phyloP scores from a whole-genome alignment of 2,113 vertebrate genomes.

The Trogon melanurus region DNA sequence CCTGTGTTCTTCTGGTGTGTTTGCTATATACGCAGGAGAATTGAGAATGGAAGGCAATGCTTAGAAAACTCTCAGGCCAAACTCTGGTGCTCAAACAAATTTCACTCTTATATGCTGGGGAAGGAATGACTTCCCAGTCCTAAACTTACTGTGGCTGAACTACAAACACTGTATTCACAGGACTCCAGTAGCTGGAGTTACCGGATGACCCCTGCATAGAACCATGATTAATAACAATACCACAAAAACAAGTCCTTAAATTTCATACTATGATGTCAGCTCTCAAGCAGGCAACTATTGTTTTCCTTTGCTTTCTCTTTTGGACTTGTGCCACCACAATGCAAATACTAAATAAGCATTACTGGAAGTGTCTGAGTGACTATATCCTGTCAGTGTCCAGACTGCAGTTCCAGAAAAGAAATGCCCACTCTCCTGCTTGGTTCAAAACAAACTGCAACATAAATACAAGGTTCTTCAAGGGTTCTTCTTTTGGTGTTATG shows the following conservation, averaged over 20 bases:
- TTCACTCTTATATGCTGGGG: background rate
- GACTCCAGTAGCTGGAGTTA: slow-evolving; percentile 38
- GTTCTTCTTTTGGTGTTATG: background rate
- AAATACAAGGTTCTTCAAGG: background rate
- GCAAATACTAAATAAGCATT: slow-evolving; percentile 13
- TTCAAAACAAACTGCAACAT: background rate
- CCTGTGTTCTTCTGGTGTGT: background rate
- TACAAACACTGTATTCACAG: background rate
- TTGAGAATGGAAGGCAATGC: background rate
- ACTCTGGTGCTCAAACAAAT: background rate
- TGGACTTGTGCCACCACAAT: background rate
- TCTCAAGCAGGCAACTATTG: slow-evolving; percentile 8
- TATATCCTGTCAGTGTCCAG: background rate
- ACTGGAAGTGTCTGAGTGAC: background rate
- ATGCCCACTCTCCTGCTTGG: background rate
- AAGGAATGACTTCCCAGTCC: background rate
- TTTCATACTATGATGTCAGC: slow-evolving; percentile 17
- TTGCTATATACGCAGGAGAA: background rate
- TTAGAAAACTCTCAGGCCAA: background rate
- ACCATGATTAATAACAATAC: slow-evolving; percentile 27
- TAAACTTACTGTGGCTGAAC: background rate
- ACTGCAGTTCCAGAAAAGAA: background rate
- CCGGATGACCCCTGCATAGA: slow-evolving; percentile 15
- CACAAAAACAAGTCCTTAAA: slow-evolving; percentile 29
- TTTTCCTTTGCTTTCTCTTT: slow-evolving; percentile 28